Conservation (phyloP, 2,888 invertebrate genomes). For the Eupithecia centaureata region DNA sequence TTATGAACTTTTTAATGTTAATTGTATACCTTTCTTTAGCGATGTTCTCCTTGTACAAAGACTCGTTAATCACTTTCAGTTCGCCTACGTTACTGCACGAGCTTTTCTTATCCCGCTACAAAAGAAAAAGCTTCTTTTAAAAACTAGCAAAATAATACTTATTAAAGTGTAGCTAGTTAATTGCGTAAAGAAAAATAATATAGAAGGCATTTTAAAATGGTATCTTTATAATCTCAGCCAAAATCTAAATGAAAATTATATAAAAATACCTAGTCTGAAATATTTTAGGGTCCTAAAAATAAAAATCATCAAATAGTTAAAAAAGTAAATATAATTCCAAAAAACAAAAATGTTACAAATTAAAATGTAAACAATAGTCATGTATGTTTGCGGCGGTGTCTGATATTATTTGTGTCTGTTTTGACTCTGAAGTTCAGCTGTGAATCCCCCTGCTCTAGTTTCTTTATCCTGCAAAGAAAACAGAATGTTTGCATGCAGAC, state of each 20-base stretch:
- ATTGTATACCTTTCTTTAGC: constrained; percentile 72
- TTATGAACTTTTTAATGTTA: no score
- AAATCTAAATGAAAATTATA: no score
- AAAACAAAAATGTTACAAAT: constrained; percentile 18
- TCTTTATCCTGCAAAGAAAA: constrained; percentile 44
- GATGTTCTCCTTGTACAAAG: constrained; percentile 63
- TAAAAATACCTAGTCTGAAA: no score
- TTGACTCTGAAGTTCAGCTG: constrained; percentile 41
- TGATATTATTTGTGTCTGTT: constrained; percentile 43
- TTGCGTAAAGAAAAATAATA: not conserved
- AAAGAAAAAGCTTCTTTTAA: constrained; percentile 19
- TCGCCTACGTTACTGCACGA: constrained; percentile 50
- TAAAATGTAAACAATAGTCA: constrained; percentile 27
- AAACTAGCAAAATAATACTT: not conserved
- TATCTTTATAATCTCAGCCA: not conserved
- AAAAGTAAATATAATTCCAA: constrained; percentile 20
- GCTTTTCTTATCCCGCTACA: constrained; percentile 50
- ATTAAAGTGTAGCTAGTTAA: no score
- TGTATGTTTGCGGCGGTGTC: constrained; percentile 47
- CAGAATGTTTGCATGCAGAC: not conserved
- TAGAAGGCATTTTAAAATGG: not conserved
- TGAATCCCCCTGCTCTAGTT: constrained; percentile 60
- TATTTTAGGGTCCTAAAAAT: not conserved
- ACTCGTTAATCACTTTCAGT: constrained; percentile 60
- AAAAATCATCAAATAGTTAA: not conserved